These are phyloP conservation scores for Nebria salina DNA, from an alignment of 2,888 invertebrate species.

Conservation along the genomic window DNA sequence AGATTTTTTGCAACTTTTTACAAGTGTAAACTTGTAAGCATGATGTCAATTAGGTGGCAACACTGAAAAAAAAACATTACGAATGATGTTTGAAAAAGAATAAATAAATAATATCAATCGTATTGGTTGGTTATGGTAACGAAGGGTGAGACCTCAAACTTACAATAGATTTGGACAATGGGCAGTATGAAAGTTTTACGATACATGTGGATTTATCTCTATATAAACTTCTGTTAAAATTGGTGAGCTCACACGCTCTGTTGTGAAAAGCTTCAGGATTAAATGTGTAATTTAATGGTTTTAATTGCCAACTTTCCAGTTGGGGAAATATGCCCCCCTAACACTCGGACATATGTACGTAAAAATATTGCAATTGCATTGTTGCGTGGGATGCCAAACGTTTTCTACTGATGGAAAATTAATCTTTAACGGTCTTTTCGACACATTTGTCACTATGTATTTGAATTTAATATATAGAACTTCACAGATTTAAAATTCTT, in stretches of 20 bases:
- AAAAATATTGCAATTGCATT: neutral
- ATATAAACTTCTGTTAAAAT: neutral
- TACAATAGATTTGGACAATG: constrained; percentile 11
- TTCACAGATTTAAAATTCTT: neutral
- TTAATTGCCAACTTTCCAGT: constrained; percentile 28
- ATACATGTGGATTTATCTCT: constrained; percentile 10
- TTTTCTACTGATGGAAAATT: neutral
- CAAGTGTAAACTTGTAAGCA: too few species aligned
- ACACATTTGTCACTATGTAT: neutral
- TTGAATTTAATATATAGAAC: neutral
- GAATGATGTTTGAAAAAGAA: too few species aligned
- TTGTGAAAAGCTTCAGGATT: constrained; percentile 29
- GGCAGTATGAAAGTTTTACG: neutral
- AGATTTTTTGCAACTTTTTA: too few species aligned
- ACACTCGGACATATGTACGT: constrained; percentile 7
- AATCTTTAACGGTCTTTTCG: neutral
- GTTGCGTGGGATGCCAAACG: constrained; percentile 4
- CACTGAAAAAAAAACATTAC: too few species aligned
- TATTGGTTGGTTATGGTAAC: neutral
- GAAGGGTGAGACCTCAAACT: neutral
- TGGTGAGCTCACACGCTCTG: neutral
- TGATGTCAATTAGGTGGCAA: too few species aligned
- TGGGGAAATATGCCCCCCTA: constrained; percentile 20
- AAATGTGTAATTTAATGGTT: constrained; percentile 45
- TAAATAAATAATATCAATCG: neutral